Percentiles rank a stretch among this genome's conserved stretches.
phyloP scores from a whole-genome alignment of 2,888 invertebrate genomes.

The Elysia crispata region DNA sequence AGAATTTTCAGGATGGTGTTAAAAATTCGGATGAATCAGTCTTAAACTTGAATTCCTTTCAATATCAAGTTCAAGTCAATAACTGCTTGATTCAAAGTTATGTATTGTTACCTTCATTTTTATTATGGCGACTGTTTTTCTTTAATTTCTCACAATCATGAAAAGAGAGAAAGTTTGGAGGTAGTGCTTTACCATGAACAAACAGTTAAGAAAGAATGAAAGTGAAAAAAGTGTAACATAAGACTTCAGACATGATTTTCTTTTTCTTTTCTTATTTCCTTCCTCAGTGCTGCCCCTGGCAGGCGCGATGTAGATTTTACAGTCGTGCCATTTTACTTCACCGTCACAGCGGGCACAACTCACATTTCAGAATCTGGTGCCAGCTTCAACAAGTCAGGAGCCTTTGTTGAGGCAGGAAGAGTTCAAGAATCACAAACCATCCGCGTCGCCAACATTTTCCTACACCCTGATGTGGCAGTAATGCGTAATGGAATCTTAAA shows the following conservation, averaged over 20 bases:
- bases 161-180: too few relatives aligned
- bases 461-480: slow-evolving; percentile 34
- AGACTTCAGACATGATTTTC: background rate
- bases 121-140: too few relatives aligned
- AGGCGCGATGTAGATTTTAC: slow-evolving; percentile 53
- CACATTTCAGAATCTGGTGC: background rate
- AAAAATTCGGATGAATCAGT: too few relatives aligned
- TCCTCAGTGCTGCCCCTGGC: slow-evolving; percentile 50
- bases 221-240: background rate
- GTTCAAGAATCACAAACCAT: slow-evolving; percentile 39
- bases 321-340: slow-evolving; percentile 57
- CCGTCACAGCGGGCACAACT: slow-evolving; percentile 54
- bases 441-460: slow-evolving; percentile 55
- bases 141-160: too few relatives aligned
- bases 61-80: too few relatives aligned
- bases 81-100: too few relatives aligned
- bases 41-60: too few relatives aligned
- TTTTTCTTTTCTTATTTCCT: background rate
- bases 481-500: slow-evolving; percentile 45
- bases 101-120: too few relatives aligned
- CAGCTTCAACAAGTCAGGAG: background rate
- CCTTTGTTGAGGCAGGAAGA: background rate
- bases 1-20: too few relatives aligned
- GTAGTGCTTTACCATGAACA: too few relatives aligned
- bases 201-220: too few relatives aligned